phyloP scores from a whole-genome alignment of 2,888 invertebrate species.

The Parelbella ahira region DNA sequence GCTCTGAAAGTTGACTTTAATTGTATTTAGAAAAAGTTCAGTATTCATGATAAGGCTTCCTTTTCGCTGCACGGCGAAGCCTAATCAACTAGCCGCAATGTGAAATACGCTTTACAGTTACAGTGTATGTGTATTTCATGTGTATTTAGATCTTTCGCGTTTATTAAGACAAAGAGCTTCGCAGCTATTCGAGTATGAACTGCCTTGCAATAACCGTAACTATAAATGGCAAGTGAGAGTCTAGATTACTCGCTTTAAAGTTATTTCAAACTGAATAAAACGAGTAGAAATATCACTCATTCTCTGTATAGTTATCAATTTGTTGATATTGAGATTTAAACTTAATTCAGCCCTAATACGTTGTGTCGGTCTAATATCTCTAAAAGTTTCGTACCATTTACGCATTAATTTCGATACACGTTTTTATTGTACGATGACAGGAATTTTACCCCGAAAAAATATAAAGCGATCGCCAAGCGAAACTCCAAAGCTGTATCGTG shows the following conservation, averaged over 20 bases:
- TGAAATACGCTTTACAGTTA: constrained; percentile 40
- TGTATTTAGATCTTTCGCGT: constrained; percentile 9
- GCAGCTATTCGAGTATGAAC: constrained; percentile 15
- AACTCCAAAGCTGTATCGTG: constrained; percentile 51
- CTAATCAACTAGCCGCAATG: constrained; percentile 54
- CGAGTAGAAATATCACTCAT: not conserved
- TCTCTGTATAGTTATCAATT: not conserved
- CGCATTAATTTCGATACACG: not conserved
- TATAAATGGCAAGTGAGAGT: constrained; percentile 10
- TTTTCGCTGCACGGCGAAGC: constrained; percentile 31
- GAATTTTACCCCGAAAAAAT: constrained; percentile 30
- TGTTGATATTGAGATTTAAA: no score
- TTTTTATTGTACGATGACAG: not conserved
- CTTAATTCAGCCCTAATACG: no score
- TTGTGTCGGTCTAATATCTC: no score
- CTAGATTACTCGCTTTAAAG: constrained; percentile 2
- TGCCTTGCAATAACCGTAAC: constrained; percentile 1
- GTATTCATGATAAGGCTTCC: no score
- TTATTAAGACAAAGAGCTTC: constrained; percentile 20
- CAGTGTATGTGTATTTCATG: constrained; percentile 24
- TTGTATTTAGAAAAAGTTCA: no score
- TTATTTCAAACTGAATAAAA: not conserved
- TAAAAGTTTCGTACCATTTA: no score
- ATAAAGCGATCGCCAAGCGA: constrained; percentile 49
- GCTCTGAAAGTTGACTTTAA: no score